Evolutionary conservation across 2,113 vertebrate species (phyloP), one percentile per base, ranked within the genome.

Genomic region (Lycocorax pyrrhopterus): DNA sequence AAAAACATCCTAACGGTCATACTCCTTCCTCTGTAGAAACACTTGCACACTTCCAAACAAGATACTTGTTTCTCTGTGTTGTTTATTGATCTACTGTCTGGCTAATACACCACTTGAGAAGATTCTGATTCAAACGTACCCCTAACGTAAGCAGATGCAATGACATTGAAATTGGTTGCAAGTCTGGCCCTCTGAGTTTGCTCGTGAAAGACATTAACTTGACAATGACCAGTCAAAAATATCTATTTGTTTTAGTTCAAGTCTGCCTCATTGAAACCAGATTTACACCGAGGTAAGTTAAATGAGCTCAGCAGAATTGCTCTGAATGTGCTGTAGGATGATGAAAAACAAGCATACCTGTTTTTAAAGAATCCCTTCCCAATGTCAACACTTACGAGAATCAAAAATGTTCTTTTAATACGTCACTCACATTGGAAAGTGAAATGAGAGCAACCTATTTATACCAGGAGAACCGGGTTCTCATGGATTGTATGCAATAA

Each of bases 81-180:
- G 76, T 94, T 90, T 89, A 89, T 93, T 92, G 81, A 91, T 66
- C 77, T 92, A 9, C 73, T 71, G 41, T 72, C 78, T 79, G 53
- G 55, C 41, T 81, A 81, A 74, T 60, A 78, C 7, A 63, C 30
- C 29, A 63, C 77, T 93, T 80, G 47, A 75, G 66, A 59, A 81
- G 67, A 84, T 84, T 64, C 67, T 60, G 33, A 66, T 64, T 66
- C 72, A 77, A 68, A 92, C 7, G 46, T 51, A 53, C 30, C 1
- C 2, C 32, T 91, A 60, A 84, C 47, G 43, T 63, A 81, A 74
- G 52, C 39, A 86, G 41, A 87, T 35, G 10, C 55, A 77, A 55
- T 23, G 80, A 75, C 66, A 86, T 43, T 0, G 0, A 51, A 66
- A 56, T 14, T 7, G 41, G n/a, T 82, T 60, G 74, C 1, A 6